Percentiles rank a stretch among this genome's conserved stretches.
Conservation (phyloP, 2,888 invertebrate genomes). For the Mechanitis messenoides region DNA sequence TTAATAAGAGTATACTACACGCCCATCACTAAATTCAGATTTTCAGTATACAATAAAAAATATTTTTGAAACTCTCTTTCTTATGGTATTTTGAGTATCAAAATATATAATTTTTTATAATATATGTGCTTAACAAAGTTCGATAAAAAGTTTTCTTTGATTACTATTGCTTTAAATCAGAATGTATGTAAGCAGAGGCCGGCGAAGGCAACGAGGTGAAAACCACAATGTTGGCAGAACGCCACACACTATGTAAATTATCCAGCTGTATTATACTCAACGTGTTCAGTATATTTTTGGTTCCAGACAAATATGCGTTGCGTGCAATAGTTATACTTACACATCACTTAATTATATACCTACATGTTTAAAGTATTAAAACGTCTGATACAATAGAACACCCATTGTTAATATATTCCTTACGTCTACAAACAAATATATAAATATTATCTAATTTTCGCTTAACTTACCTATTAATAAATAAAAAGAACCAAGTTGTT, state of each 20-base stretch:
- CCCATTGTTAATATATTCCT: background rate
- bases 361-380: no score
- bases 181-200: slow-evolving; percentile 22
- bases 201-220: slow-evolving; percentile 35
- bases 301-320: slow-evolving; percentile 1
- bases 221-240: slow-evolving; percentile 55
- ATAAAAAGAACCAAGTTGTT: slow-evolving; percentile 11
- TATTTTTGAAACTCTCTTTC: no score
- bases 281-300: slow-evolving; percentile 14
- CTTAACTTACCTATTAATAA: no score
- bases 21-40: no score
- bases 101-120: background rate
- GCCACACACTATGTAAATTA: slow-evolving; percentile 56
- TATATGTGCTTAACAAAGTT: background rate
- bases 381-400: background rate
- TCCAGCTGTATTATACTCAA: slow-evolving; percentile 33
- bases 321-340: background rate
- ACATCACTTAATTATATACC: no score
- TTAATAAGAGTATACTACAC: no score
- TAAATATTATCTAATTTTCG: no score
- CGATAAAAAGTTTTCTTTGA: slow-evolving; percentile 15
- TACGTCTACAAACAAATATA: no score
- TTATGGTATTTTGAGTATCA: no score
- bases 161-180: slow-evolving; percentile 19
- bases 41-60: no score